Conservation (phyloP, 30 jellyfish, hydroid and myxozoan species). For the Pelagia noctiluca region DNA sequence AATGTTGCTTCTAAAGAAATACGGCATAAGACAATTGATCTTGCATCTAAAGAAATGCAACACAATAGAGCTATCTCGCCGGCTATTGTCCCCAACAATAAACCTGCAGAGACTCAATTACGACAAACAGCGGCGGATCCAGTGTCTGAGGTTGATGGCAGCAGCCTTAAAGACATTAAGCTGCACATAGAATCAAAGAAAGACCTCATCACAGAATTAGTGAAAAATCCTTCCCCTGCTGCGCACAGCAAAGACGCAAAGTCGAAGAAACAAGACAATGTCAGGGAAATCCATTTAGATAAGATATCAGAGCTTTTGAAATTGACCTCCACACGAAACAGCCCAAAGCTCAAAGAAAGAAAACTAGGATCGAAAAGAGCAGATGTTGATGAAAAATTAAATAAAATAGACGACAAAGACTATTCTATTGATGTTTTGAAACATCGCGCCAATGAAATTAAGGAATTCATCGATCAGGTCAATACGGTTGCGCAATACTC, state of each 20-base stretch:
- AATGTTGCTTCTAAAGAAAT: too few relatives aligned
- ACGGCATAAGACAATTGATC: too few relatives aligned
- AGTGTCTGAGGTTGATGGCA: neutral
- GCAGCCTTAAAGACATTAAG: neutral
- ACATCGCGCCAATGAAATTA: too few relatives aligned
- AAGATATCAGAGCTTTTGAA: neutral
- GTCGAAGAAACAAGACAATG: neutral
- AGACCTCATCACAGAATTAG: neutral
- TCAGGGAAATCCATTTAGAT: neutral
- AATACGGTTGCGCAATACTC: too few relatives aligned
- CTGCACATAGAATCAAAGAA: neutral
- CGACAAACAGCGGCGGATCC: neutral
- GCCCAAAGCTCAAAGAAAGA: neutral
- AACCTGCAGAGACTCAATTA: neutral
- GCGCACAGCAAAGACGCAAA: neutral
- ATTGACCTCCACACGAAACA: too few relatives aligned
- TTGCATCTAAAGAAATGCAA: too few relatives aligned
- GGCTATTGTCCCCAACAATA: neutral
- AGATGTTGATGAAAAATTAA: too few relatives aligned
- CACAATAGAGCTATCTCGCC: too few relatives aligned
- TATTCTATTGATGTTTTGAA: too few relatives aligned
- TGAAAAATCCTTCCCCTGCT: neutral
- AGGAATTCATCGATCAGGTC: too few relatives aligned
- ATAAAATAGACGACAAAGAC: too few relatives aligned
- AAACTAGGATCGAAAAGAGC: too few relatives aligned